phyloP scores from a whole-genome alignment of 2,113 vertebrate genomes.

The Perca fluviatilis region DNA sequence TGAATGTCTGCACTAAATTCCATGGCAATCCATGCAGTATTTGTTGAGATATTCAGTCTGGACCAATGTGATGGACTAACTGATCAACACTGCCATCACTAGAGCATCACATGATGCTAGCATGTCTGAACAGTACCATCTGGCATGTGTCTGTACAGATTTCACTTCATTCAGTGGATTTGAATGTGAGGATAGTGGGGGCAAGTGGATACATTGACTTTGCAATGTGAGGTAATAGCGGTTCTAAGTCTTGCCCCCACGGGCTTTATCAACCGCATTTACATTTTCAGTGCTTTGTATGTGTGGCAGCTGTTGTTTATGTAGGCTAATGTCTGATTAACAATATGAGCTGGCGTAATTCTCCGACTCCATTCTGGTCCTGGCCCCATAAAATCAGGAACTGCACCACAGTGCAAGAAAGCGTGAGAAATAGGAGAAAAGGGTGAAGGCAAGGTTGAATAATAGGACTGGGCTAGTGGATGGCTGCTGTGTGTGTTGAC shows the following conservation, averaged over 20 bases:
- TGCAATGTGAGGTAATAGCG: background rate
- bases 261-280: background rate
- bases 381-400: conserved; percentile 45
- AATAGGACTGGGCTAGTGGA: conserved; percentile 43
- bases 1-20: background rate
- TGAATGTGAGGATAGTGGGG: background rate
- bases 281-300: conserved; percentile 18
- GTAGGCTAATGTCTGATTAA: conserved; percentile 38
- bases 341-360: conserved; percentile 49
- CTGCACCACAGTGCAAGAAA: conserved; percentile 51
- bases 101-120: background rate
- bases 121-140: background rate
- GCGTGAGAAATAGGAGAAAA: conserved; percentile 50
- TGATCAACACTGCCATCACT: background rate
- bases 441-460: conserved; percentile 27
- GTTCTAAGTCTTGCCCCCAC: background rate
- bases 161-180: background rate
- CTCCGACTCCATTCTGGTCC: conserved; percentile 42
- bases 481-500: conserved; percentile 25
- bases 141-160: background rate
- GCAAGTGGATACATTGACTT: background rate
- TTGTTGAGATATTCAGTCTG: background rate
- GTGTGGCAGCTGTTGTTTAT: conserved; percentile 43
- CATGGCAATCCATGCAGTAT: background rate
- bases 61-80: background rate